Evolutionary conservation across 2,888 invertebrate species (phyloP), one percentile per base, ranked within the genome.

Genomic region (Cyclophora albipunctata): DNA sequence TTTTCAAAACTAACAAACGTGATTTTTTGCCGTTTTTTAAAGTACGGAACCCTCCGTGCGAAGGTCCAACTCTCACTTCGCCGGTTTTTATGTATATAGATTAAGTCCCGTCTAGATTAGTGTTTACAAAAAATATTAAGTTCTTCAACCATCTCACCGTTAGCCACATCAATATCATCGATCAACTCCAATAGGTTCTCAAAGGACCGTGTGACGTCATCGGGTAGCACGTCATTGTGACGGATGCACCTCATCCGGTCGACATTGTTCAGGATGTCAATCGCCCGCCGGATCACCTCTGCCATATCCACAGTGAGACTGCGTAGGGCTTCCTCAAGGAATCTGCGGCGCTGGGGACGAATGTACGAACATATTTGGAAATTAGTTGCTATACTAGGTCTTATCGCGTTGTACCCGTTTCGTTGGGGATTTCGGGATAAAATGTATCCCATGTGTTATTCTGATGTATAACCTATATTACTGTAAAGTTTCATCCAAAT

Each of bases 101-200:
- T 20, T 20, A 20, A 20, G 20, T 20, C 20, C 20, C 20, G 20
- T 20, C 20, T 20, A 20, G 45, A 34, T 43, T 3, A 50, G 20
- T 20, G 20, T 20, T 20, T 20, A 20, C 20, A 37, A 37, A 5
- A 37, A 37, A 37, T 37, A 37, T 37, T 37, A 37, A 37, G 5
- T 46, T 40, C 7, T 2, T 34, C 4, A 42, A 4, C 4, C 4
- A 3, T 59, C 76, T 73, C 69, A 93, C 93, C 96, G 76, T 93
- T 94, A 1, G 96, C 95, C 52, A 93, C 87, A 78, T 97, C 96
- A 43, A 96, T 91, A 58, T 93, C 91, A 69, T 94, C 94, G 47
- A 94, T 90, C 67, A 90, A 91, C 47, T 94, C 93, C 20, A 91
- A 71, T 20, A 96, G 88, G 41, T 87, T 89, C 37, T 92, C 91